Evolutionary conservation across 2,888 invertebrate genomes (phyloP), one percentile per base, ranked within the genome.

Genomic region (Aricia artaxerxes): DNA sequence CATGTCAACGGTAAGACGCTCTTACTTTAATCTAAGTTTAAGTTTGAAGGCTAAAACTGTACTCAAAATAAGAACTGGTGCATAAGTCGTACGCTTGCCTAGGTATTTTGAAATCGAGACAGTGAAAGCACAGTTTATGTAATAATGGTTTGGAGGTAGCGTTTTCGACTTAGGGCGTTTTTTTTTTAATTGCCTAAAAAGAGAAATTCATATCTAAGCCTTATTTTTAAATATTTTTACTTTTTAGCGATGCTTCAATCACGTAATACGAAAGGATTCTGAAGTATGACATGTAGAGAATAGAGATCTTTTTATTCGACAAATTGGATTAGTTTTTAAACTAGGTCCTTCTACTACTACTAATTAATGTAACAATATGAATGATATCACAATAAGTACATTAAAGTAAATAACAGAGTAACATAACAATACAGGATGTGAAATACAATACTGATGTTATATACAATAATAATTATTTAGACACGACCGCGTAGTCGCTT

Each of bases 1-100:
- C 90, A 90, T 85, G 87, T 91, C 79, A 94, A 93, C 90, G 94
- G 94, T 94, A 88, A 92, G 91, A 85, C 84, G 80, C 82, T 81
- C 82, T 69, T n/a, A 53, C 40, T 40, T 73, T 73, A 16, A 44
- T 7, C 5, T 11, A 31, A 9, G 44, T 44, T 44, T 24, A 80
- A 73, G 78, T 78, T 53, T 13, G 53, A 53, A 53, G 53, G 1
- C 13, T 13, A 4, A 16, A 57, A 13, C 57, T 16, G 16, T 57
- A 4, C 13, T 57, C 16, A 16, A 13, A 57, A 57, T 44, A 44
- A 44, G 44, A 9, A 44, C 44, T 44, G 9, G 9, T 5, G 44
- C 44, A 44, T 44, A 2, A 9, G 44, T 44, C 44, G 7, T 44
- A 44, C 44, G 7, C 7, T 44, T 44, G 44, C 44, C 44, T 7